Conservation (phyloP, 2,113 vertebrate genomes). For the Scartelaos histophorus region DNA sequence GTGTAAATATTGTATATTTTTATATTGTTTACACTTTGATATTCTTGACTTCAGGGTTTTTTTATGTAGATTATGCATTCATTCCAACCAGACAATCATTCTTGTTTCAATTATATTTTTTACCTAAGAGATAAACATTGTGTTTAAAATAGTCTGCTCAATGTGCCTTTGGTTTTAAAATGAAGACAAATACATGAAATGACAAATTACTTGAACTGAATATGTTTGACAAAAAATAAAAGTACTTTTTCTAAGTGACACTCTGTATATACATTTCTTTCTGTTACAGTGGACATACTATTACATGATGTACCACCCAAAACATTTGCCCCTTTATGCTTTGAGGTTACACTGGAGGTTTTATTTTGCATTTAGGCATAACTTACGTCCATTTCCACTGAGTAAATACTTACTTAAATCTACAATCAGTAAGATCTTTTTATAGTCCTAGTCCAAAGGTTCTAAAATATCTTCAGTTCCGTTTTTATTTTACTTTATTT, state of each 20-base stretch:
- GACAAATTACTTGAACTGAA: conserved; percentile 48
- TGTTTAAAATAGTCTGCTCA: not conserved
- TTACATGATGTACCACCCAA: not conserved
- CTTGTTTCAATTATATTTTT: conserved; percentile 5
- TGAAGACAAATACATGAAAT: conserved; percentile 39
- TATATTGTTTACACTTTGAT: conserved; percentile 61
- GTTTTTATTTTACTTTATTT: too few relatives aligned
- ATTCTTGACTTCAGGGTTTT: conserved; percentile 54
- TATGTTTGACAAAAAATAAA: conserved; percentile 63
- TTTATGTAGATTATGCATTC: conserved; percentile 6
- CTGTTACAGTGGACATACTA: not conserved
- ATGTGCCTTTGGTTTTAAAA: conserved; percentile 26
- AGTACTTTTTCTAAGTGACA: conserved; percentile 36
- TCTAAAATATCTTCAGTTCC: too few relatives aligned
- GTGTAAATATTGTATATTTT: conserved; percentile 49
- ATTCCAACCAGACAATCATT: not conserved
- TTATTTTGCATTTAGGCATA: too few relatives aligned
- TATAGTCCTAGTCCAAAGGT: too few relatives aligned
- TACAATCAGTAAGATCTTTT: too few relatives aligned
- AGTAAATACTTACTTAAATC: too few relatives aligned
- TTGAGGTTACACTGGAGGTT: not conserved
- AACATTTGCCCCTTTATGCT: not conserved
- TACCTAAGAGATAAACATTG: conserved; percentile 6
- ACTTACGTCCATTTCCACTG: too few relatives aligned
- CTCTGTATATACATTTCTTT: not conserved